phyloP scores from a whole-genome alignment of 2,797 vertebrate genomes.

The Chaunax sp. region DNA sequence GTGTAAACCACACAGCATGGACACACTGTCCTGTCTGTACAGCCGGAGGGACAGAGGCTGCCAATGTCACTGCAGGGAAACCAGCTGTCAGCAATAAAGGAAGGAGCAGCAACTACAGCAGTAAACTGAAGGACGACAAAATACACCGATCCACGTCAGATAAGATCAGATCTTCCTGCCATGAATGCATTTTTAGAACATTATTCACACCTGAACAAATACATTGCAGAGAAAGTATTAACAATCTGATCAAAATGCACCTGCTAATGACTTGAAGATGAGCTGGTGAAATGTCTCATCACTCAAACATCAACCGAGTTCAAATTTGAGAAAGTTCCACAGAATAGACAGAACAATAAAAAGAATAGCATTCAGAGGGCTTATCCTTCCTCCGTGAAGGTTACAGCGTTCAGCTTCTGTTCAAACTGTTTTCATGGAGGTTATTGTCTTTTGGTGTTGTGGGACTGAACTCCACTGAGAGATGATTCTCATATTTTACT shows the following conservation, averaged over 20 bases:
- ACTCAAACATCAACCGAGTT: background rate
- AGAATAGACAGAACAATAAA: too few relatives aligned
- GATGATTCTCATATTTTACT: background rate
- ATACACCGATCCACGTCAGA: background rate
- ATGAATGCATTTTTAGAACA: too few relatives aligned
- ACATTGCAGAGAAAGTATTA: background rate
- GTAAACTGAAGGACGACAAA: constrained; percentile 13
- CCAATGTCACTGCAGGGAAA: constrained; percentile 46
- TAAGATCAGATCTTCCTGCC: background rate
- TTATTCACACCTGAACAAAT: background rate
- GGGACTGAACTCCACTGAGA: too few relatives aligned
- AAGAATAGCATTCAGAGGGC: too few relatives aligned
- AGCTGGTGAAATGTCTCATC: background rate
- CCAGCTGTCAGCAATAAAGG: constrained; percentile 30
- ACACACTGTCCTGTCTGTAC: constrained; percentile 41
- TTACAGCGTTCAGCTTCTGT: too few relatives aligned
- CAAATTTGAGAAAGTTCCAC: too few relatives aligned
- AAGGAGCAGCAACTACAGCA: constrained; percentile 27
- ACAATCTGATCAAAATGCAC: too few relatives aligned
- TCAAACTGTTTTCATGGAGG: too few relatives aligned
- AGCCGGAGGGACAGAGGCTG: constrained; percentile 33
- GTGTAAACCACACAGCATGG: constrained; percentile 44
- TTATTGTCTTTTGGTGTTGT: too few relatives aligned
- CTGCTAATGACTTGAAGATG: too few relatives aligned
- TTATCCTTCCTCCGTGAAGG: too few relatives aligned